Evolutionary conservation across 2,888 invertebrate genomes (phyloP).

Genomic region (Gisinianus flammeolus): DNA sequence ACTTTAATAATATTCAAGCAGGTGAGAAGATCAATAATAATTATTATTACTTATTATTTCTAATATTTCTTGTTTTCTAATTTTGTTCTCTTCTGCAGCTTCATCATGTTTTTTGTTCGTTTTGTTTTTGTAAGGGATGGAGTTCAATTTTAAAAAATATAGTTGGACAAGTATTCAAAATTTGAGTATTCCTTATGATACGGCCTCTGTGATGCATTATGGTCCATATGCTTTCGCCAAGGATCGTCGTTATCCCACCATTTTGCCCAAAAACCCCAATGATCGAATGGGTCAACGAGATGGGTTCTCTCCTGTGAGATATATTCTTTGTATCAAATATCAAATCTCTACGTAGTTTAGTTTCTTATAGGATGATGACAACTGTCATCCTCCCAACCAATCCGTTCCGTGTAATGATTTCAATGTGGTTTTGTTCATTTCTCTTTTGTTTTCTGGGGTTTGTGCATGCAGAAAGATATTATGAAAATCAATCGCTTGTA

Average conservation of each 20-base stretch:
- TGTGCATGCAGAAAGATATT: conserved; percentile 55
- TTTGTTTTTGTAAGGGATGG: conserved; percentile 58
- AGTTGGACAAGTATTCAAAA: conserved; percentile 60
- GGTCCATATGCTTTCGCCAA: conserved; percentile 61
- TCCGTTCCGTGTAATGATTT: too few relatives aligned
- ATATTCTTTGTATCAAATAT: conserved; percentile 10
- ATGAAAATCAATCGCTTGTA: conserved; percentile 60
- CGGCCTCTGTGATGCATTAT: conserved; percentile 62
- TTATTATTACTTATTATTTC: neutral
- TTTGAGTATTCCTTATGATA: conserved; percentile 60
- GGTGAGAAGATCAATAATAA: too few relatives aligned
- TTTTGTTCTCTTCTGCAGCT: too few relatives aligned
- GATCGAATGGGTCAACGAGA: conserved; percentile 61
- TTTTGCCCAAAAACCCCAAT: conserved; percentile 60
- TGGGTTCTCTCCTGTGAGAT: conserved; percentile 60
- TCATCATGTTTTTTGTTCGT: too few relatives aligned
- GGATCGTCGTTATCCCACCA: conserved; percentile 60
- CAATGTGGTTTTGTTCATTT: neutral
- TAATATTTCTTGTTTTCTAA: conserved; percentile 26
- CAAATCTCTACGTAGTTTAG: too few relatives aligned
- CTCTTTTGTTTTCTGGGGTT: neutral
- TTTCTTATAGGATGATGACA: too few relatives aligned
- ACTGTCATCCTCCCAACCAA: too few relatives aligned
- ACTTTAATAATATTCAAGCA: conserved; percentile 58
- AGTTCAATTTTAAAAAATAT: conserved; percentile 61